phyloP scores from a whole-genome alignment of 2,888 invertebrate species.

The Tachina lurida region DNA sequence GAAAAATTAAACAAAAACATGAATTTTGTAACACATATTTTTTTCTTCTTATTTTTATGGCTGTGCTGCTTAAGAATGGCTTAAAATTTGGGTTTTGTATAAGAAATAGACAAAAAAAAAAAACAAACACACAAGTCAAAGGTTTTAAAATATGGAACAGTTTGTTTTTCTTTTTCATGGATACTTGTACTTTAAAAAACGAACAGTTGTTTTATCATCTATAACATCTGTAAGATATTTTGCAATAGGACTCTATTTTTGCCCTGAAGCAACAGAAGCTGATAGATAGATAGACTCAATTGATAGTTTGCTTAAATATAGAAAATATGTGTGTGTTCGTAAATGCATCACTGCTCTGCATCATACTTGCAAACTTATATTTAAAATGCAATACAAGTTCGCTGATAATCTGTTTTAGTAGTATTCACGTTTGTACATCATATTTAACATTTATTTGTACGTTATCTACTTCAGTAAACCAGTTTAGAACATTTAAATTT shows the following conservation, averaged over 20 bases:
- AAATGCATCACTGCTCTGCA: no score
- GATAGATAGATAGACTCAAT: not conserved
- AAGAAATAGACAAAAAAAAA: not conserved
- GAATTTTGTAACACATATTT: slow-evolving; percentile 66
- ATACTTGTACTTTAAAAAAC: not conserved
- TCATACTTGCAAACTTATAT: no score
- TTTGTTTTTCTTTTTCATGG: slow-evolving; percentile 3
- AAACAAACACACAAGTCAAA: slow-evolving; percentile 36
- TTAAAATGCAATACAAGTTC: no score
- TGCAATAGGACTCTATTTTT: not conserved
- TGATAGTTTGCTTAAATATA: not conserved
- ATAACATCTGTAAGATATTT: slow-evolving; percentile 39
- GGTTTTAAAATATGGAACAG: slow-evolving; percentile 44
- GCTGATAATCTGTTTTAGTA: no score
- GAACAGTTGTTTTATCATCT: slow-evolving; percentile 21
- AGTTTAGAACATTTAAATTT: no score
- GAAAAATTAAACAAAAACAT: slow-evolving; percentile 62
- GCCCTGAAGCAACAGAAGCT: not conserved
- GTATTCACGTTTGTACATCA: no score
- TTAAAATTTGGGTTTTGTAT: slow-evolving; percentile 12
- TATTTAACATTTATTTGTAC: no score
- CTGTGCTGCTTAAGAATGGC: slow-evolving; percentile 40
- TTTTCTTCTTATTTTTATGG: slow-evolving; percentile 16
- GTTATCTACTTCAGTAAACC: no score
- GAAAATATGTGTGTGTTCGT: no score